Percentiles rank a stretch among this genome's conserved stretches.
Conservation (phyloP, 2,888 invertebrate species). For the Nephrotoma appendiculata region DNA sequence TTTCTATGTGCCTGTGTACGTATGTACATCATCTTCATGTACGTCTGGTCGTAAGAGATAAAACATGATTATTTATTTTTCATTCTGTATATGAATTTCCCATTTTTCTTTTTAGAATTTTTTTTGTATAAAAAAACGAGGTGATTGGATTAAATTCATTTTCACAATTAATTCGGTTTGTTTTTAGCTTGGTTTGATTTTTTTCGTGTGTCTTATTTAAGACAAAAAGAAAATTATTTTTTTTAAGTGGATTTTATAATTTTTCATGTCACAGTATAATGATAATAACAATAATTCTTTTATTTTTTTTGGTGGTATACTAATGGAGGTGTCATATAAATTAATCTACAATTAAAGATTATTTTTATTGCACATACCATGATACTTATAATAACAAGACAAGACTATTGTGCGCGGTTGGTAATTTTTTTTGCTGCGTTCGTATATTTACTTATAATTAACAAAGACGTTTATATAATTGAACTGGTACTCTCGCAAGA, state of each 20-base stretch:
- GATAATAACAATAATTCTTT: not conserved
- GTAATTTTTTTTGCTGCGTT: not conserved
- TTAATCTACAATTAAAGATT: not conserved
- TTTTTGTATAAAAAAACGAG: not conserved
- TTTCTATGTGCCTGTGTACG: not conserved
- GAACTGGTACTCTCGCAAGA: not conserved
- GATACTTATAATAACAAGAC: not conserved
- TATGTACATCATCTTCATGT: not conserved
- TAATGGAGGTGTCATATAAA: not conserved
- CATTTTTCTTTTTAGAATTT: not conserved
- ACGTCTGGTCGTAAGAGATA: constrained; percentile 2
- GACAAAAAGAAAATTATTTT: not conserved
- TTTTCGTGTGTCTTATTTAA: not conserved
- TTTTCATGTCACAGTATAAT: not conserved
- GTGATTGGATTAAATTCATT: not conserved
- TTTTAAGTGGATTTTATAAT: not conserved
- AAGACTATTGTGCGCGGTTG: not conserved
- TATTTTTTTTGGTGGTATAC: not conserved
- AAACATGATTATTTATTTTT: constrained; percentile 1
- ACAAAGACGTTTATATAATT: not conserved
- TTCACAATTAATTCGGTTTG: not conserved
- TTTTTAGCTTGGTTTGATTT: not conserved
- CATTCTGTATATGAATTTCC: not conserved
- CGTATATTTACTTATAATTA: not conserved
- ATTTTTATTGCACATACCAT: not conserved